These are phyloP conservation scores for Hydrozoanthus gracilis DNA, from an alignment of 92 coral and sea anemone species.

Conservation along the genomic window DNA sequence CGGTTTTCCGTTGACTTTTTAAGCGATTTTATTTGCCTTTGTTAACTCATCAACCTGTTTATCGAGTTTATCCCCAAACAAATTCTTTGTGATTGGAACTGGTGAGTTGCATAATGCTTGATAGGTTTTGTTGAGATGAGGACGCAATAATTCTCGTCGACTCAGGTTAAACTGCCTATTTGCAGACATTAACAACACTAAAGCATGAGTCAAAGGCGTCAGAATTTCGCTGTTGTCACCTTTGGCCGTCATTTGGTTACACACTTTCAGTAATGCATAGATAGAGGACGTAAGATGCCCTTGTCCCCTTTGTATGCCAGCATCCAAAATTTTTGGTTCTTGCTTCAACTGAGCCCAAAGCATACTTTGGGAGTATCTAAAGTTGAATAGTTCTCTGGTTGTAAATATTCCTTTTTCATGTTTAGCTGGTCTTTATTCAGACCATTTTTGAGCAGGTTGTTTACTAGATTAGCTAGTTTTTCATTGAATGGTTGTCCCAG, in stretches of 20 bases:
- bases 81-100: background rate
- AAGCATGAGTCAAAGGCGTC: background rate
- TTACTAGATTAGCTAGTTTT: background rate
- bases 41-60: background rate
- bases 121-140: background rate
- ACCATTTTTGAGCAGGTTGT: background rate
- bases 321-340: background rate
- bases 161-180: background rate
- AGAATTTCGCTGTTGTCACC: background rate
- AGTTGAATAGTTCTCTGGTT: background rate
- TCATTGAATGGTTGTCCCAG: background rate
- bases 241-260: background rate
- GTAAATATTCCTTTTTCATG: background rate
- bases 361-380: background rate
- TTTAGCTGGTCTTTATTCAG: background rate
- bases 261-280: background rate
- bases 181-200: background rate
- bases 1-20: background rate
- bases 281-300: background rate
- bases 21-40: background rate
- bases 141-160: background rate
- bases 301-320: background rate
- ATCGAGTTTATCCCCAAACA: background rate
- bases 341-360: background rate
- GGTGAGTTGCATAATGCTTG: background rate